Evolutionary conservation across 92 coral and sea anemone species (phyloP).

Genomic region (Nematostella vectensis): DNA sequence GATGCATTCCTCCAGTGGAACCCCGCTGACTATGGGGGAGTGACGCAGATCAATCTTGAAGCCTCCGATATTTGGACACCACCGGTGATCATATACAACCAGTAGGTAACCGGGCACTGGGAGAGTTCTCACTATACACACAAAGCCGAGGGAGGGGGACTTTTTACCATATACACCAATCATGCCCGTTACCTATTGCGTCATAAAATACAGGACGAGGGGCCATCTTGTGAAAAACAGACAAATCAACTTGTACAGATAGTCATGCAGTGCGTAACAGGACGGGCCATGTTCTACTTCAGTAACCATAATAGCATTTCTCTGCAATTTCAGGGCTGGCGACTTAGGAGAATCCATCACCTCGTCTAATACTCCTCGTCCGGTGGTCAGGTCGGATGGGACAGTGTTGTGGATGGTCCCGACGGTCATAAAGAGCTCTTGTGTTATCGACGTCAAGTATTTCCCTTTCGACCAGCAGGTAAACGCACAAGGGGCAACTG

Average conservation of each 20-base stretch:
- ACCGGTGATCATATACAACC: conserved; percentile 69
- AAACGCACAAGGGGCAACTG: neutral
- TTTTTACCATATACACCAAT: too few species aligned
- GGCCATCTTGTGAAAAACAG: too few species aligned
- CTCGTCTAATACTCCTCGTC: too few species aligned
- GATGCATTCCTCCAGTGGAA: conserved; percentile 69
- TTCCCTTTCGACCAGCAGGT: conserved; percentile 97
- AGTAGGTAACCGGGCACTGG: conserved; percentile 58
- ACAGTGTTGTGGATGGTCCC: conserved; percentile 71
- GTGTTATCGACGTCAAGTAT: conserved; percentile 63
- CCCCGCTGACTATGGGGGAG: conserved; percentile 54
- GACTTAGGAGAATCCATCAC: too few species aligned
- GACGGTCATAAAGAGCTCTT: conserved; percentile 72
- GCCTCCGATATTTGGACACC: conserved; percentile 66
- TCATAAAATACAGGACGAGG: too few species aligned
- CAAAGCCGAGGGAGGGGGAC: too few species aligned
- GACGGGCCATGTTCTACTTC: too few species aligned
- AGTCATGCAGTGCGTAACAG: too few species aligned
- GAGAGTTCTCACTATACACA: neutral
- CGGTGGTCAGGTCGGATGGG: conserved; percentile 56
- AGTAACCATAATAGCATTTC: too few species aligned
- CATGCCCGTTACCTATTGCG: too few species aligned
- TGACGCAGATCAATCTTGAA: conserved; percentile 52
- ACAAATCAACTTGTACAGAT: too few species aligned
- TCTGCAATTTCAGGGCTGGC: too few species aligned